A percentile compares a stretch with the other conserved stretches of the same genome.
Evolutionary conservation across 2,797 vertebrate genomes (phyloP).

Genomic region (Sebastes itinus): DNA sequence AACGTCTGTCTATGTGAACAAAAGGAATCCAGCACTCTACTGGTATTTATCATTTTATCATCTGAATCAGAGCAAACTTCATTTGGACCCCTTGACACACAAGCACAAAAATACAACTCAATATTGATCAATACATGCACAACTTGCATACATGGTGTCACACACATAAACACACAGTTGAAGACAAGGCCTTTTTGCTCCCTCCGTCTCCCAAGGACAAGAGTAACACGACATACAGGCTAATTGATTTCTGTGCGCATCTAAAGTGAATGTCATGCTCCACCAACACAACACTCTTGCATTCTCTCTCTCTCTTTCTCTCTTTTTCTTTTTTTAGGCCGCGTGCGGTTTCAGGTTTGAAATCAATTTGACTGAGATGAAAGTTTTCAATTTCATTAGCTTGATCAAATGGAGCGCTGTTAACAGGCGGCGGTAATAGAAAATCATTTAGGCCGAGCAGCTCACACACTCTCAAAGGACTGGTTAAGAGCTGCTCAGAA

Average conservation of each 20-base stretch:
- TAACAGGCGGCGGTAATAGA: conserved; percentile 81
- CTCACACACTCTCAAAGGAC: conserved; percentile 70
- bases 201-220: conserved; percentile 26
- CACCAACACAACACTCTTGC: conserved; percentile 35
- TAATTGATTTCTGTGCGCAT: conserved; percentile 62
- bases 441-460: conserved; percentile 77
- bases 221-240: conserved; percentile 38
- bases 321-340: background rate
- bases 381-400: conserved; percentile 86
- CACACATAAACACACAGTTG: background rate
- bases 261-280: conserved; percentile 53
- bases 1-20: background rate
- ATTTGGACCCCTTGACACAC: background rate
- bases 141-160: background rate
- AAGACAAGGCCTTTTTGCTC: conserved; percentile 4
- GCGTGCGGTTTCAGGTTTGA: conserved; percentile 70
- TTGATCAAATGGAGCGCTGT: conserved; percentile 80
- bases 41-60: background rate
- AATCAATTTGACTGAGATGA: conserved; percentile 84
- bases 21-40: background rate
- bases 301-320: conserved; percentile 7
- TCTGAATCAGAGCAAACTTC: background rate
- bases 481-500: conserved; percentile 66
- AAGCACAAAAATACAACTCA: background rate
- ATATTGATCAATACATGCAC: background rate